Base-by-base conservation (phyloP, 1,140 invertebrate species). In the Pogonognathellus flavescens region DNA sequence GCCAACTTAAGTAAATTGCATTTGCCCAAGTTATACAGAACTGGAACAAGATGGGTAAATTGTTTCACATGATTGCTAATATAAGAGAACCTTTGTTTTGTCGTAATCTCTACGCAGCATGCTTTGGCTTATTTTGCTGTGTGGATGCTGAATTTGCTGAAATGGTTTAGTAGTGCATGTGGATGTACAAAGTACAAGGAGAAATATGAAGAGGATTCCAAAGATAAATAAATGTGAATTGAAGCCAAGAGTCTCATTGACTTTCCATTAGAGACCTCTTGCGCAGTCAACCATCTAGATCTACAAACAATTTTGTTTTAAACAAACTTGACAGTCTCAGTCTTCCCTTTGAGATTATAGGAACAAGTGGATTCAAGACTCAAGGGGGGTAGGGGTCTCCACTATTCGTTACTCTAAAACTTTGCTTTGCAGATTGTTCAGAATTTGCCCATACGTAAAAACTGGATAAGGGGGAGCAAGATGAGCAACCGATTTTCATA, bases 391-490 rank as follows among this genome's bases (percentile, higher is more conserved):
- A 62, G 59, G 13, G 10, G 10, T 76, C 41, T 50, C 70, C 18
- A 13, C 31, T 1, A 50, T 18, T 72, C 3, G 16, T 49, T 49
- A 13, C 31, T 13, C 22, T 41, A 41, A n/a, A 16, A 49, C 31
- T 72, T 72, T 72, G 41, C 66, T 72, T 72, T 31, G 66, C 16
- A 72, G 31, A 72, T 72, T 72, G 13, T 31, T 72, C 13, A 9
- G 16, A 72, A 72, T 72, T 72, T 14, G 66, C 31, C 41, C 66
- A 72, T 16, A 41, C 31, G 66, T 31, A 49, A 72, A 49, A 72
- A 72, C 53, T 49, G 14, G 41, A 49, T 72, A 31, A 72, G 66
- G 41, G 53, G 41, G 66, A 72, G 31, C 66, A 72, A 49, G 31
- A 72, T 16, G 11, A 72, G 31, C 59, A 10, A 18, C 11, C 11